Conservation (phyloP, 2,888 invertebrate genomes). For the Cyrtodaria siliqua region DNA sequence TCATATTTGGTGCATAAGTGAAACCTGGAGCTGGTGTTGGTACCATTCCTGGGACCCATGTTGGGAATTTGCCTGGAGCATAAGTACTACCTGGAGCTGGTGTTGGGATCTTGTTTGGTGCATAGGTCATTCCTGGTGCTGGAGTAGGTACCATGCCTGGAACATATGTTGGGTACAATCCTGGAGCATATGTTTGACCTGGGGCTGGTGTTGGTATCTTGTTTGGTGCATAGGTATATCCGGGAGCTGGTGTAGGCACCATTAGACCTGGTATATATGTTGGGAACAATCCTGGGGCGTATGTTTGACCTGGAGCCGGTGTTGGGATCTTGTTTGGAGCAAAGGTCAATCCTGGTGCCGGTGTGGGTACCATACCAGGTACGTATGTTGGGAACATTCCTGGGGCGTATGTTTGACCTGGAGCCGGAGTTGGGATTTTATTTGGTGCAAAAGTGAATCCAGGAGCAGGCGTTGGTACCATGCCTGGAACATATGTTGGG, state of each 20-base stretch:
- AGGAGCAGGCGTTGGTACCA: no score
- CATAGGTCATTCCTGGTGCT: slow-evolving; percentile 58
- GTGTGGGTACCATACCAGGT: no score
- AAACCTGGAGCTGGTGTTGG: slow-evolving; percentile 59
- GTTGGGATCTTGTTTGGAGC: no score
- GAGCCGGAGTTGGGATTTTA: no score
- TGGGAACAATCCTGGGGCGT: no score
- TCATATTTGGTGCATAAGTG: slow-evolving; percentile 60
- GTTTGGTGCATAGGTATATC: slow-evolving; percentile 63
- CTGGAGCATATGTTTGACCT: slow-evolving; percentile 62
- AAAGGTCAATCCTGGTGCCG: no score
- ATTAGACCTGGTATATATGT: slow-evolving; percentile 60
- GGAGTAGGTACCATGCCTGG: slow-evolving; percentile 61
- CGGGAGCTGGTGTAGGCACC: slow-evolving; percentile 65
- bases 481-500: no score
- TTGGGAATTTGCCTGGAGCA: slow-evolving; percentile 63
- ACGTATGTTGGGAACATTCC: no score
- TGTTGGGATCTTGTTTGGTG: slow-evolving; percentile 57
- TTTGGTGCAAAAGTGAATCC: no score
- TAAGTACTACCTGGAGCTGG: slow-evolving; percentile 63
- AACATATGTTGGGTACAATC: slow-evolving; percentile 58
- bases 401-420: no score
- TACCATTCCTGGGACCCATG: slow-evolving; percentile 62
- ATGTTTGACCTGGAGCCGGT: no score
- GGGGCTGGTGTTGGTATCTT: slow-evolving; percentile 65